Evolutionary conservation across 1,140 invertebrate species (phyloP).

Genomic region (Nasonia longicornis): DNA sequence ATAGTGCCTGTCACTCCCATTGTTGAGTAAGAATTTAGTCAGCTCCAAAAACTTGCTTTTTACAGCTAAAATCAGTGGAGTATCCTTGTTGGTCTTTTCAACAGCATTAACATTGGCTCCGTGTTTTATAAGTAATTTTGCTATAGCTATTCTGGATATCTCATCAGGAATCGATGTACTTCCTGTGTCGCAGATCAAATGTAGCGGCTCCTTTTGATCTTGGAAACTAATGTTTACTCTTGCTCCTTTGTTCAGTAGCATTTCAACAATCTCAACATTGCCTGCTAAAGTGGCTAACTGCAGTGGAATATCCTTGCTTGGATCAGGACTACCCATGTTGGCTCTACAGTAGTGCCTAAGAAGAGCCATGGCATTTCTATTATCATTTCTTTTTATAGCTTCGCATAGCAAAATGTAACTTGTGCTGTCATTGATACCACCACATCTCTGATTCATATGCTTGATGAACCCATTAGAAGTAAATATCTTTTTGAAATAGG

Average conservation of each 20-base stretch:
- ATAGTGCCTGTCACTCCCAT: neutral
- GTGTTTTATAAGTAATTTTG: conserved; percentile 7
- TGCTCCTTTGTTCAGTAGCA: conserved; percentile 5
- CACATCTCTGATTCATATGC: conserved; percentile 16
- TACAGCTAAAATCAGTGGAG: conserved; percentile 14
- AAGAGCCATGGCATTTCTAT: neutral
- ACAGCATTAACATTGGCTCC: conserved; percentile 4
- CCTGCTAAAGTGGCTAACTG: conserved; percentile 12
- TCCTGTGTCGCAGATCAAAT: conserved; percentile 1
- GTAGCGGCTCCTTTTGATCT: conserved; percentile 10
- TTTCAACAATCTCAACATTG: neutral
- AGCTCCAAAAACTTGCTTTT: conserved; percentile 6
- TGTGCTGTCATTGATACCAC: conserved; percentile 9
- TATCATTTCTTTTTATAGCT: conserved; percentile 25
- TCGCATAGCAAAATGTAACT: conserved; percentile 23
- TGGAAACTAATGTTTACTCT: conserved; percentile 18
- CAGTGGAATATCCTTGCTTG: conserved; percentile 26
- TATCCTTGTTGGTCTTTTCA: conserved; percentile 1
- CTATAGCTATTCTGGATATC: conserved; percentile 16
- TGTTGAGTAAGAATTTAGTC: conserved; percentile 4
- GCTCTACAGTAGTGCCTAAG: conserved; percentile 1
- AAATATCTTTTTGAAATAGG: conserved; percentile 21
- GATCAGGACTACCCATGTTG: conserved; percentile 16
- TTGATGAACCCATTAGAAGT: conserved; percentile 8
- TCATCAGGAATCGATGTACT: conserved; percentile 15